These are phyloP conservation scores for Takifugu flavidus DNA, from an alignment of 2,113 vertebrate species.

Conservation along the genomic window DNA sequence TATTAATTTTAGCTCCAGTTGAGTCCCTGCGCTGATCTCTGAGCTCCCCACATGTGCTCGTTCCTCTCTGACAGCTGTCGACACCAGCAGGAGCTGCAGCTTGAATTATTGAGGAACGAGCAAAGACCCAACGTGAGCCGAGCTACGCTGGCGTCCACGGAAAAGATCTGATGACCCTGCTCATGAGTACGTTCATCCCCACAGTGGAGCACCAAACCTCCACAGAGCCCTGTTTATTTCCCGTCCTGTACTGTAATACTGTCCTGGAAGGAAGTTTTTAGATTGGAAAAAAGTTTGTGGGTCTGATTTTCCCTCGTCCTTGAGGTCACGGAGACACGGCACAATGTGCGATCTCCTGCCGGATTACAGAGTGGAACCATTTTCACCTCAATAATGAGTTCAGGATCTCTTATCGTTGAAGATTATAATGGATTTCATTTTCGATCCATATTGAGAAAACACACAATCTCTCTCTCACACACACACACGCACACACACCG, in stretches of 20 bases:
- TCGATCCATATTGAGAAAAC: not conserved
- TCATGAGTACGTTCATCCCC: no score
- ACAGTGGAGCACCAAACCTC: no score
- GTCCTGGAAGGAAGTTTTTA: no score
- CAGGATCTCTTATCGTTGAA: constrained; percentile 6
- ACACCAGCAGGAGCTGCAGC: constrained; percentile 21
- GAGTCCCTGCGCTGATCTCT: constrained; percentile 17
- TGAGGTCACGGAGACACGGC: not conserved
- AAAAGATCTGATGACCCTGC: no score
- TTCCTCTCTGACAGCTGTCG: constrained; percentile 31
- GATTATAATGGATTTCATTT: constrained; percentile 22
- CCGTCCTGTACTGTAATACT: no score
- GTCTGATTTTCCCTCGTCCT: not conserved
- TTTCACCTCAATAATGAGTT: constrained; percentile 8
- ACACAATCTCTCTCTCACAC: not conserved
- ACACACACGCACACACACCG: not conserved
- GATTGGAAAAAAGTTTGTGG: no score
- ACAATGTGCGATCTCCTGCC: not conserved
- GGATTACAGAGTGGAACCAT: constrained; percentile 12
- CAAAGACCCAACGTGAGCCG: not conserved
- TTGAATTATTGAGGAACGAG: constrained; percentile 46
- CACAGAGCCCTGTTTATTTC: no score
- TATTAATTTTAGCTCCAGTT: constrained; percentile 28
- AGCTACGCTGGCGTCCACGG: no score
- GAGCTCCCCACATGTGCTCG: constrained; percentile 23